Evolutionary conservation across 1,140 invertebrate species (phyloP).

Genomic region (Harlomillsia oculata): DNA sequence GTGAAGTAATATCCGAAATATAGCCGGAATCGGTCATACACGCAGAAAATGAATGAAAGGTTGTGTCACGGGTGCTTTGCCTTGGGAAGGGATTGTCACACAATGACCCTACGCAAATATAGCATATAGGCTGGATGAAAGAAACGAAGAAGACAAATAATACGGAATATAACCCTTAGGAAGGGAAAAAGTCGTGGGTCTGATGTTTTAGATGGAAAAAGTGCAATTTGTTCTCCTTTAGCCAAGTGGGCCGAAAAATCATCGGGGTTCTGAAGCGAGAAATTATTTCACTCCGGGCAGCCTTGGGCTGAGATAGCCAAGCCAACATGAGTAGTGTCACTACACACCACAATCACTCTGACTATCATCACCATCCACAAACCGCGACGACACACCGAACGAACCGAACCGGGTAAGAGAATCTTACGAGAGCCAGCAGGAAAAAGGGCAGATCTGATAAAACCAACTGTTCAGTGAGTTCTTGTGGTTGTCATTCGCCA

Average conservation of each 20-base stretch:
- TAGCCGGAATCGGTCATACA: neutral
- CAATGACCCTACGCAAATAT: no score
- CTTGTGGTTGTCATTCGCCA: no score
- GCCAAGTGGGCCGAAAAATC: conserved; percentile 30
- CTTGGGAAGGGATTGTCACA: neutral
- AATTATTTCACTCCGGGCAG: conserved; percentile 29
- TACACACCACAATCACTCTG: neutral
- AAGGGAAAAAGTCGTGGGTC: neutral
- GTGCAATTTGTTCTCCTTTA: conserved; percentile 32
- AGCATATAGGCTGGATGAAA: no score
- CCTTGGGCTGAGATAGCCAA: neutral
- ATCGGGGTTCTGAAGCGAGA: conserved; percentile 25
- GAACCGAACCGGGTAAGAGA: no score
- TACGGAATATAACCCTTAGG: no score
- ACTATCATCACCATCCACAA: conserved; percentile 7
- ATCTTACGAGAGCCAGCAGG: no score
- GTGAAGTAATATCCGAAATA: no score
- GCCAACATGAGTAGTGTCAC: neutral
- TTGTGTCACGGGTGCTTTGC: neutral
- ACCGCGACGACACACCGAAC: no score
- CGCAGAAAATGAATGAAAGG: neutral
- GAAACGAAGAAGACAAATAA: no score
- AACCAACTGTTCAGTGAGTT: no score
- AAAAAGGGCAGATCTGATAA: no score
- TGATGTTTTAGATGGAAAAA: conserved; percentile 7